Base-by-base conservation (phyloP, 2,888 invertebrate genomes). In the Lithophane ornitopus region DNA sequence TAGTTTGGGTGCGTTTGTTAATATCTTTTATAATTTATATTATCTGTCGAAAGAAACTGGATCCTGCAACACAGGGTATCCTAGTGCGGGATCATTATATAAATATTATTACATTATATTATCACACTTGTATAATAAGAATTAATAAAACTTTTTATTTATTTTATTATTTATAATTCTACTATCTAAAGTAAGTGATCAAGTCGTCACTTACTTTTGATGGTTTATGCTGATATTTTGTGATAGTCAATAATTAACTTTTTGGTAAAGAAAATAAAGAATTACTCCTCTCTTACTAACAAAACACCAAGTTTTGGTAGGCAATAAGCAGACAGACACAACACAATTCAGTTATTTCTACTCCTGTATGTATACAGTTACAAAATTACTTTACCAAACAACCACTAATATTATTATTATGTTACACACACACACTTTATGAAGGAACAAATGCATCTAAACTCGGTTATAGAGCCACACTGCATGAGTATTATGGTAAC, bases 401-500 rank as follows among this genome's bases (percentile, higher is more conserved):
- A 28, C 8, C 4, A 28, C 0, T 0, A 66, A 66, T 46, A 66
- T 46, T 66, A 46, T 28, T 14, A 34, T 34, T 66, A 16, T 22
- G 14, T n/a, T 16, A 46, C 3, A 61, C 12, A 58, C n/a, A 76
- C 11, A 67, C 8, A 28, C 12, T 34, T 54, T 14, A 49, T 28
- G 22, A 44, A 34, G 2, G 22, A 41, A 49, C 19, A 59, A 77
- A 68, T 80, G 74, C 71, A 84, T 54, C 39, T 59, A 14, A 74
- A 54, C 46, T 59, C 14, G 1, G 1, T 39, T 22, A 12, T 58
- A 67, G 12, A 59, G 11, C 46, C 28, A n/a, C 26, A 28, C 39
- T 70, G 69, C 61, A 80, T 12, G 44, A 28, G 26, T 56, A 22
- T n/a, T 74, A 81, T n/a, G 41, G 66, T 85, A 88, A 89, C 81